phyloP scores from a whole-genome alignment of 2,113 vertebrate genomes.

The Xiphias gladius region DNA sequence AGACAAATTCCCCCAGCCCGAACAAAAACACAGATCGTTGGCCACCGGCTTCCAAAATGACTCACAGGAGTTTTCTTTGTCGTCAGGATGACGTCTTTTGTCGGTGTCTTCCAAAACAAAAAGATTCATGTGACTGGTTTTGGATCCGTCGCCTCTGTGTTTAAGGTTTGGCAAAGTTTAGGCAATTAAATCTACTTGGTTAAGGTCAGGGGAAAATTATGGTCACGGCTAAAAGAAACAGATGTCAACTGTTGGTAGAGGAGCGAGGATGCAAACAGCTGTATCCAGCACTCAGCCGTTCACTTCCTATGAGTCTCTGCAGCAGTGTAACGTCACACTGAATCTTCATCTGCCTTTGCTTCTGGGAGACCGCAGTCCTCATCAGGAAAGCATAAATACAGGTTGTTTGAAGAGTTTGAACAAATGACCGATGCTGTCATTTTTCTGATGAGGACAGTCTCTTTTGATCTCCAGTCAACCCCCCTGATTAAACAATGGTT shows the following conservation, averaged over 20 bases:
- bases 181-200: neutral
- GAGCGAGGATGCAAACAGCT: neutral
- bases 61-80: neutral
- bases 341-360: neutral
- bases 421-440: neutral
- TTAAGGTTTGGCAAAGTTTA: neutral
- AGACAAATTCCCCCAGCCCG: neutral
- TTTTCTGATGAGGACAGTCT: too few relatives aligned
- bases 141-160: neutral
- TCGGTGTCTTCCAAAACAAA: neutral
- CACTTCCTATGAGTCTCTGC: neutral
- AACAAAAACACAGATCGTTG: neutral
- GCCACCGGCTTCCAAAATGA: neutral
- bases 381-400: neutral
- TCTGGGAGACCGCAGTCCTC: neutral
- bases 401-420: neutral
- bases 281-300: neutral
- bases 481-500: neutral
- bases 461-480: too few relatives aligned
- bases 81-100: neutral
- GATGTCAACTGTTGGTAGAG: neutral
- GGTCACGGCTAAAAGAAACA: neutral
- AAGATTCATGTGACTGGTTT: constrained; percentile 2
- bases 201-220: neutral
- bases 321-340: neutral